A percentile compares a stretch with the other conserved stretches of the same genome.
Conservation (phyloP, 2,113 vertebrate species). For the Stercorarius parasiticus region DNA sequence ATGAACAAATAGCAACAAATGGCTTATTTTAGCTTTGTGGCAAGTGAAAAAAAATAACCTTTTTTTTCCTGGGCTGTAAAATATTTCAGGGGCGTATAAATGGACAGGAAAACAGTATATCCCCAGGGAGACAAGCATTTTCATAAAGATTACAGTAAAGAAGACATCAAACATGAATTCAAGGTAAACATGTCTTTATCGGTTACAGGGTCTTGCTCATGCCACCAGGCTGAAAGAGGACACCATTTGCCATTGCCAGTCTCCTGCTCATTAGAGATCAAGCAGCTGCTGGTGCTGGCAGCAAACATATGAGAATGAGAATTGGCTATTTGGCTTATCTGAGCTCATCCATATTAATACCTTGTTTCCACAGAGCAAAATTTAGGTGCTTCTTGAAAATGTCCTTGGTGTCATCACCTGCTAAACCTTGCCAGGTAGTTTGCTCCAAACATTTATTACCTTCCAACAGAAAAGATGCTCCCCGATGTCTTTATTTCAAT, state of each 20-base stretch:
- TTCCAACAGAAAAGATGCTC: constrained; percentile 34
- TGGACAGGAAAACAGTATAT: neutral
- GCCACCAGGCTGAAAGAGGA: neutral
- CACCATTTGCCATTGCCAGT: neutral
- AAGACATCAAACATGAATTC: neutral
- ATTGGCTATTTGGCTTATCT: neutral
- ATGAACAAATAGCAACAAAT: neutral
- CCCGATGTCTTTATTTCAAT: constrained; percentile 49
- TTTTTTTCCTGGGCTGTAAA: neutral
- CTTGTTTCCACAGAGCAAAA: neutral
- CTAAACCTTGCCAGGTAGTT: constrained; percentile 28
- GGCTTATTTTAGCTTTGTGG: neutral
- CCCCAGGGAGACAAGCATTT: neutral
- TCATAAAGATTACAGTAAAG: neutral
- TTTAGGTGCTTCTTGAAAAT: neutral
- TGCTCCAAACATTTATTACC: constrained; percentile 47
- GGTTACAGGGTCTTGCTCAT: neutral
- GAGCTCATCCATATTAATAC: constrained; percentile 8
- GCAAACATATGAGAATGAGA: neutral
- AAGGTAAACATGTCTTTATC: neutral
- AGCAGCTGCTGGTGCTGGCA: constrained; percentile 16
- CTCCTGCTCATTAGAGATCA: neutral
- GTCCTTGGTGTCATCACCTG: constrained; percentile 26
- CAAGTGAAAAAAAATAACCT: neutral
- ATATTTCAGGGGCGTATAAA: neutral